Evolutionary conservation across 2,113 vertebrate genomes (phyloP), one percentile per base, ranked within the genome.

Genomic region (Microcebus griseorufus): DNA sequence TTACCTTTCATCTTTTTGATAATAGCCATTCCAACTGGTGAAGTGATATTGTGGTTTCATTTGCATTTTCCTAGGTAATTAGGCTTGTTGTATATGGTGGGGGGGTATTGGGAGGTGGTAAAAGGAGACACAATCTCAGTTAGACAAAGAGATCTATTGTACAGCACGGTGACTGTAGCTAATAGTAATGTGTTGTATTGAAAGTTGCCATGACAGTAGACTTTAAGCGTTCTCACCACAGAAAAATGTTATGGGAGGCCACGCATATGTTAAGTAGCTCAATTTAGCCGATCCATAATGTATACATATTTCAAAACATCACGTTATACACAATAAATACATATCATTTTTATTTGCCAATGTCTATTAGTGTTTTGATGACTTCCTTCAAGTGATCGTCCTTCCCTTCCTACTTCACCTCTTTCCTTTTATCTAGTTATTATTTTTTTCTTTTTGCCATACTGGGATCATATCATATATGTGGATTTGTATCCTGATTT

Each of bases 321-420:
- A 7, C 34, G 5, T 18, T 85, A 18, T 51, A 34, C 18, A 11
- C 6, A 27, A 32, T 22, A 39, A 37, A 32, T 39, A 14, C 27
- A 23, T 22, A 62, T 5, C 48, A 2, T 1, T 65, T 84, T 55
- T 76, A 45, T 76, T 51, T 42, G 10, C 16, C 22, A 0, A 2
- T 4, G 32, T 69, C 55, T 20, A 0, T 27, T 13, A 20, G 34
- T 0, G 0, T 55, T 5, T 25, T 73, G 34, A 10, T 1, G 6
- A 1, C 39, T 67, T 51, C 10, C 22, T 22, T 39, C 3, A 53
- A 39, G 9, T 55, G 1, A 0, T 23, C 27, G 1, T 23, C 20
- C 25, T 18, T 45, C 18, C n/a, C 11, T 45, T 23, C 14, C 32
- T 22, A 2, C 1, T 11, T 51, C 22, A 9, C 7, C 3, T 81